Conservation (phyloP, 2,113 vertebrate species). For the Neogobius melanostomus region DNA sequence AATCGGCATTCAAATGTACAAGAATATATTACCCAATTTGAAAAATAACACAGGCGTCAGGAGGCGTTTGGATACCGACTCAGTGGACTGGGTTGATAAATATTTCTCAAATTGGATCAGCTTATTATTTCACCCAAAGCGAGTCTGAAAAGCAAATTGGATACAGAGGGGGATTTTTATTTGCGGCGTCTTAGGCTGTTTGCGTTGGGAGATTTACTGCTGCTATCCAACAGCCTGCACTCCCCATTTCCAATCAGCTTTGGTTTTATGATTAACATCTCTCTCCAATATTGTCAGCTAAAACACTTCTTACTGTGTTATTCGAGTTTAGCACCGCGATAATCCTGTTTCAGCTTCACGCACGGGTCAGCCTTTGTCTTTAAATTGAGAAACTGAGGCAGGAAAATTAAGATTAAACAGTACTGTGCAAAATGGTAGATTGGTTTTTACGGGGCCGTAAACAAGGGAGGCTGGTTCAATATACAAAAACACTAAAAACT, state of each 20-base stretch:
- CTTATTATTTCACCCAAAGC: constrained; percentile 75
- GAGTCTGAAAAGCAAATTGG: constrained; percentile 71
- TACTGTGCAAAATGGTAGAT: background rate
- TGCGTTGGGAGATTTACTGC: constrained; percentile 67
- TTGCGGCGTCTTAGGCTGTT: constrained; percentile 66
- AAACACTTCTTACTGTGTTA: constrained; percentile 50
- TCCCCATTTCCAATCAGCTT: constrained; percentile 51
- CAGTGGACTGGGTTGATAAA: constrained; percentile 70
- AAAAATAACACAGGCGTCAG: constrained; percentile 60
- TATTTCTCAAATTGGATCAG: constrained; percentile 75
- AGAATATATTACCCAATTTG: constrained; percentile 71
- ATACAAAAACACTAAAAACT: background rate
- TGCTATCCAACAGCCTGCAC: constrained; percentile 60
- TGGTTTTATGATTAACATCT: constrained; percentile 65
- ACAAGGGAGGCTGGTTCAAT: background rate
- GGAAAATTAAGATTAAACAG: constrained; percentile 24
- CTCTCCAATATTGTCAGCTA: constrained; percentile 55
- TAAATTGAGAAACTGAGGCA: constrained; percentile 11
- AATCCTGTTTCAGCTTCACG: constrained; percentile 22
- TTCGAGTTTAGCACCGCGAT: constrained; percentile 47
- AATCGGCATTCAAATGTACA: constrained; percentile 67
- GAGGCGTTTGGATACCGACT: constrained; percentile 63
- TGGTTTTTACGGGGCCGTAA: background rate
- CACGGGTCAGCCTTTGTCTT: constrained; percentile 40
- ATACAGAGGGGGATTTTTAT: constrained; percentile 67